These are phyloP conservation scores for Noctua janthina DNA, from an alignment of 2,888 invertebrate genomes.

Conservation along the genomic window DNA sequence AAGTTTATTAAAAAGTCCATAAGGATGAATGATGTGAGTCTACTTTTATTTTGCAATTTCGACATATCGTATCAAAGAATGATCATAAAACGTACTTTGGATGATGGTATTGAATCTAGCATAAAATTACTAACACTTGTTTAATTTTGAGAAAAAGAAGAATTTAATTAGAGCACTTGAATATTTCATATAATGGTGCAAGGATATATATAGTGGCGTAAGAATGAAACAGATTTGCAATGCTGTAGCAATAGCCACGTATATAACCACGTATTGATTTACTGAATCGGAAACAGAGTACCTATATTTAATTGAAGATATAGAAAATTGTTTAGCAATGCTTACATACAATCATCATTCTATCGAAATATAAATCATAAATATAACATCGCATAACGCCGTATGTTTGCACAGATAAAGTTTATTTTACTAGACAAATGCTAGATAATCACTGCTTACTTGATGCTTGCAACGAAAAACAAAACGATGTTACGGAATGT, in stretches of 20 bases:
- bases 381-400: background rate
- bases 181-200: conserved; percentile 10
- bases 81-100: no score
- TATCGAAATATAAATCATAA: background rate
- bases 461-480: conserved; percentile 4
- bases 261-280: background rate
- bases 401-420: background rate
- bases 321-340: background rate
- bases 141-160: no score
- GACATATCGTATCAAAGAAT: no score
- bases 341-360: background rate
- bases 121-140: no score
- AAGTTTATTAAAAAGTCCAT: background rate
- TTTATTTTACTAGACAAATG: background rate
- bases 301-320: background rate
- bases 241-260: background rate
- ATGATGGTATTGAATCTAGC: no score
- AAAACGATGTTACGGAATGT: conserved; percentile 32
- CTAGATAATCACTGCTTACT: background rate
- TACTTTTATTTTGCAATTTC: no score
- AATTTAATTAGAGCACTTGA: background rate
- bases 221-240: background rate
- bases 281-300: background rate
- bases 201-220: background rate
- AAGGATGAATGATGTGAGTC: background rate